Base-by-base conservation (phyloP, 2,113 vertebrate genomes). In the Bombycilla garrulus region DNA sequence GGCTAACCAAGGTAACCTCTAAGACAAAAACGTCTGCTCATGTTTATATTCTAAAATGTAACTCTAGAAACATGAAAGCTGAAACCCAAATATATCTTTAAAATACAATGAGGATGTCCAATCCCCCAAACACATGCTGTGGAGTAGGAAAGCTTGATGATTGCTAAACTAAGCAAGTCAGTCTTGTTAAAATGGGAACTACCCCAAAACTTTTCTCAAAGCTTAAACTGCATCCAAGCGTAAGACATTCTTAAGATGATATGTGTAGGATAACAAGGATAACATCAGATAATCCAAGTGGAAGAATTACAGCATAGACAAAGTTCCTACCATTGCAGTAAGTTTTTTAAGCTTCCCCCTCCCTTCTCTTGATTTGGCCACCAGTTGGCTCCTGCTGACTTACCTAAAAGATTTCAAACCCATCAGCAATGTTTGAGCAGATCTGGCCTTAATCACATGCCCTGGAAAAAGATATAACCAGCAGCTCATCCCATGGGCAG, bases 71-170 rank as follows among this genome's bases (percentile, higher is more conserved):
- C 23, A 29, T n/a, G 54, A 81, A 72, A 69, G 88, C 38, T 96
- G 90, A 90, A 92, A 92, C 40, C 40, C 56, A 84, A 86, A 72
- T 86, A 56, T 61, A 94, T 76, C 62, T 96, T 96, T 77, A 86
- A 94, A 92, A 72, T 64, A 15, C 25, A 45, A 12, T 54, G 58
- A 72, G 28, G 10, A 38, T 42, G 38, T 47, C 28, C 50, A 85
- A 19, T 13, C 6, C n/a, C 13, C 1, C 2, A 42, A 81, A 84
- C 58, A 6, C 13, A 33, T 24, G 3, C 7, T 24, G 5, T 47
- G 35, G 2, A 4, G 12, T 56, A 56, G 1, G 5, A 90, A 90
- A 86, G 19, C 18, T 50, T 83, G 22, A 54, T 31, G 44, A 86
- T 31, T 40, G 65, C 25, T 31, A 44, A 81, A 79, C 23, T 56